Evolutionary conservation across 1,140 invertebrate genomes (phyloP).

Genomic region (Thrips palmi): DNA sequence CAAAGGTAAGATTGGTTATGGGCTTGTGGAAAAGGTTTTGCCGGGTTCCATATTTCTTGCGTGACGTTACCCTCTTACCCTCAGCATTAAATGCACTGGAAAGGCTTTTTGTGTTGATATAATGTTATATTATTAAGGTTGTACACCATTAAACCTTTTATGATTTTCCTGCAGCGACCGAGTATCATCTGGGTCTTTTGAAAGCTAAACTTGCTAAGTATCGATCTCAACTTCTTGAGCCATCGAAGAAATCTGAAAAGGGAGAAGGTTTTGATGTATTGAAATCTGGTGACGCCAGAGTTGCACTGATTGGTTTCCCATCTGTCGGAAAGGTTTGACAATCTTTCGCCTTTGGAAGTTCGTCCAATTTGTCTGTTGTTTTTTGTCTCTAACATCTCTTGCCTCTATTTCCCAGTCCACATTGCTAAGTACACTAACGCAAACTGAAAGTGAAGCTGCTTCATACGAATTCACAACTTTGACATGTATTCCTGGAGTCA

Average conservation of each 20-base stretch:
- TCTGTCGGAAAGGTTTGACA: constrained; percentile 71
- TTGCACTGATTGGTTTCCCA: constrained; percentile 95
- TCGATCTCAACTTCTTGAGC: constrained; percentile 84
- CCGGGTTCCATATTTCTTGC: too few relatives aligned
- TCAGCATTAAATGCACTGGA: too few relatives aligned
- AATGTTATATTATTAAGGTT: constrained; percentile 6
- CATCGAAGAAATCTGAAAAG: constrained; percentile 87
- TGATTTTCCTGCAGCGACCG: constrained; percentile 61
- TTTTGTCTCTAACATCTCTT: neutral
- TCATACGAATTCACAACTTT: constrained; percentile 98
- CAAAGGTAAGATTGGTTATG: constrained; percentile 54
- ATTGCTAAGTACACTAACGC: constrained; percentile 77
- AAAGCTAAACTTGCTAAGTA: constrained; percentile 99
- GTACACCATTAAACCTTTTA: constrained; percentile 12
- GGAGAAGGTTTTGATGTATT: constrained; percentile 99
- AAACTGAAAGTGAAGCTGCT: constrained; percentile 88
- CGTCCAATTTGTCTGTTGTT: neutral
- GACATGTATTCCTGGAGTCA: constrained; percentile 98
- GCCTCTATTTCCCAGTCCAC: constrained; percentile 49
- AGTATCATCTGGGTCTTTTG: constrained; percentile 94
- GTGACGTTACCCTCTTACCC: too few relatives aligned
- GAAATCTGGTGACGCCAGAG: constrained; percentile 97
- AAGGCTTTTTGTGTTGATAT: constrained; percentile 7
- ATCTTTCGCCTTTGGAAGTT: constrained; percentile 8
- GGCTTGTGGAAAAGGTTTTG: too few relatives aligned